Evolutionary conservation across 2,113 vertebrate genomes (phyloP).

Genomic region (Centrocercus urophasianus): DNA sequence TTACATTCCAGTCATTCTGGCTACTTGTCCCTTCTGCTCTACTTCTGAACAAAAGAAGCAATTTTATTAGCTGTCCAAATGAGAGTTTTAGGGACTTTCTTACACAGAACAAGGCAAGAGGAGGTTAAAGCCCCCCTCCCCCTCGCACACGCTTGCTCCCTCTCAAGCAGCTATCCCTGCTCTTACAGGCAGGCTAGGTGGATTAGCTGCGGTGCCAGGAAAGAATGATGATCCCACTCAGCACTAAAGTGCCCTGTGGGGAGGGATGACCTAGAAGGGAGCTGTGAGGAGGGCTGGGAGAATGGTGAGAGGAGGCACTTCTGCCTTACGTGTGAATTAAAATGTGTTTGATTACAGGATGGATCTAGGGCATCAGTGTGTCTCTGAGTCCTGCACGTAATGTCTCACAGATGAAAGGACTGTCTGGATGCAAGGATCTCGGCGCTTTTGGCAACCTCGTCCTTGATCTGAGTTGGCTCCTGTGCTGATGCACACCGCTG

Average conservation of each 20-base stretch:
- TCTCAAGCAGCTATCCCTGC: not conserved
- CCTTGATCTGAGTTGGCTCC: not conserved
- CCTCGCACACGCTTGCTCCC: not conserved
- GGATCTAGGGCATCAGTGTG: constrained; percentile 8
- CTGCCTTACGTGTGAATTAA: not conserved
- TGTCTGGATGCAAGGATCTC: not conserved
- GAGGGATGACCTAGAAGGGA: constrained; percentile 49
- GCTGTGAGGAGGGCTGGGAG: not conserved
- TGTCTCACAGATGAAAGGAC: not conserved
- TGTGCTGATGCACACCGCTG: not conserved
- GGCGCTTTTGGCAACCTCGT: not conserved
- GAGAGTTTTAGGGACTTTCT: not conserved
- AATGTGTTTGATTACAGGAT: not conserved
- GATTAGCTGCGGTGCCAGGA: constrained; percentile 57
- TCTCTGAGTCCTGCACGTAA: not conserved
- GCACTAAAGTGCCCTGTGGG: constrained; percentile 14
- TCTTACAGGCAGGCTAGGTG: constrained; percentile 18
- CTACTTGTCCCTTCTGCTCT: not conserved
- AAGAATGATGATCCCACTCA: constrained; percentile 30
- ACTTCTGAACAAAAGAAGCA: not conserved
- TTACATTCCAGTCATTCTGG: not conserved
- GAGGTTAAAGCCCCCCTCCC: not conserved
- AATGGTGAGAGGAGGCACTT: not conserved
- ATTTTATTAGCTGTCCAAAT: not conserved
- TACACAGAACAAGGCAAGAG: not conserved